These are phyloP conservation scores for Lepidocolaptes lacrymiger DNA, from an alignment of 2,797 vertebrate species.

Conservation along the genomic window DNA sequence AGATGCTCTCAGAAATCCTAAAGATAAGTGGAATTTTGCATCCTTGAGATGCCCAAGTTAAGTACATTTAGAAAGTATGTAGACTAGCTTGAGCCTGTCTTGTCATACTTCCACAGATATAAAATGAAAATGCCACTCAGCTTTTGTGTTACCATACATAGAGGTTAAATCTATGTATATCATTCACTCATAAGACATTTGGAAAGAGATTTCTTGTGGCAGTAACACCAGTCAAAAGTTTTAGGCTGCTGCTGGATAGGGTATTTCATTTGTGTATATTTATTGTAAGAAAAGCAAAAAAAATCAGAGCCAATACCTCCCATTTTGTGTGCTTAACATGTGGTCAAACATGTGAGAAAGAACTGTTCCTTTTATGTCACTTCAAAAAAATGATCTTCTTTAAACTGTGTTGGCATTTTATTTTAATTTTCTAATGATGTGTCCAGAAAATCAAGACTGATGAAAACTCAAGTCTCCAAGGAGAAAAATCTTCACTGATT, in stretches of 20 bases:
- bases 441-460: neutral
- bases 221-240: neutral
- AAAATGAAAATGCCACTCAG: slow-evolving; percentile 27
- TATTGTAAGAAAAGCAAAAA: neutral
- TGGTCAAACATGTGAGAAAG: neutral
- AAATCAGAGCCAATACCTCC: neutral
- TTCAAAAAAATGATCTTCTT: neutral
- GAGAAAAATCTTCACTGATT: neutral
- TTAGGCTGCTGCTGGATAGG: neutral
- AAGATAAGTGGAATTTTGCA: neutral
- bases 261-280: neutral
- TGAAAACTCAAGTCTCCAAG: neutral
- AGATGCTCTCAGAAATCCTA: neutral
- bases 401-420: neutral
- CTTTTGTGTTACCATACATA: neutral
- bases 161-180: neutral
- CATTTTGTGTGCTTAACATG: neutral
- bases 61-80: slow-evolving; percentile 6
- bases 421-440: neutral
- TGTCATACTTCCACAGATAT: neutral
- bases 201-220: neutral
- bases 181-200: neutral
- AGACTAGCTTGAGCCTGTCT: neutral
- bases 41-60: neutral
- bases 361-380: neutral